Percentiles rank a stretch among this genome's conserved stretches.
phyloP scores from a whole-genome alignment of 2,797 vertebrate genomes.

The Huso huso region DNA sequence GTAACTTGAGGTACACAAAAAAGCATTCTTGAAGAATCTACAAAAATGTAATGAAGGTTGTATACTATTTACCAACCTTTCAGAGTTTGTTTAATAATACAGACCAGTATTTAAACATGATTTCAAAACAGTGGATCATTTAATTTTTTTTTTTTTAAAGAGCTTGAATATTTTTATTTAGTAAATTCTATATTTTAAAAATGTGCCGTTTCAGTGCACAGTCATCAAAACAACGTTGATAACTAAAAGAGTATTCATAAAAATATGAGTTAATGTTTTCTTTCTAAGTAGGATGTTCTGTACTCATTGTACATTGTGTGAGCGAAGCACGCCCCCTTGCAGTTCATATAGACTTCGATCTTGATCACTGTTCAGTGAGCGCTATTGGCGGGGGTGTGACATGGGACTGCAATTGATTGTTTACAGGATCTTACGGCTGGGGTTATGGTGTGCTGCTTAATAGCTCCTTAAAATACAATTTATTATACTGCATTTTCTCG shows the following conservation, averaged over 20 bases:
- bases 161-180: too few relatives aligned
- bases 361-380: background rate
- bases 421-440: conserved; percentile 1
- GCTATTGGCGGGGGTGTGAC: background rate
- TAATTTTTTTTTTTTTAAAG: too few relatives aligned
- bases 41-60: too few relatives aligned
- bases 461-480: conserved; percentile 1
- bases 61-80: too few relatives aligned
- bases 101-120: too few relatives aligned
- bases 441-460: conserved; percentile 8
- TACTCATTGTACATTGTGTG: conserved; percentile 16
- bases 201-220: too few relatives aligned
- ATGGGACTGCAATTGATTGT: conserved; percentile 5
- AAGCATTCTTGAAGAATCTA: background rate
- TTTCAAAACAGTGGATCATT: too few relatives aligned
- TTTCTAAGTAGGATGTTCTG: background rate
- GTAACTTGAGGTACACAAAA: background rate
- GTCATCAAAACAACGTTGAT: too few relatives aligned
- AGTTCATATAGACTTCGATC: conserved; percentile 18
- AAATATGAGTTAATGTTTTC: background rate
- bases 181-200: too few relatives aligned
- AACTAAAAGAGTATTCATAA: too few relatives aligned
- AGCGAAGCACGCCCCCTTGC: conserved; percentile 35
- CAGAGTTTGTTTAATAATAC: too few relatives aligned
- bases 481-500: conserved; percentile 16